Conservation (phyloP, 2,113 vertebrate genomes). For the Baryphthengus martii region DNA sequence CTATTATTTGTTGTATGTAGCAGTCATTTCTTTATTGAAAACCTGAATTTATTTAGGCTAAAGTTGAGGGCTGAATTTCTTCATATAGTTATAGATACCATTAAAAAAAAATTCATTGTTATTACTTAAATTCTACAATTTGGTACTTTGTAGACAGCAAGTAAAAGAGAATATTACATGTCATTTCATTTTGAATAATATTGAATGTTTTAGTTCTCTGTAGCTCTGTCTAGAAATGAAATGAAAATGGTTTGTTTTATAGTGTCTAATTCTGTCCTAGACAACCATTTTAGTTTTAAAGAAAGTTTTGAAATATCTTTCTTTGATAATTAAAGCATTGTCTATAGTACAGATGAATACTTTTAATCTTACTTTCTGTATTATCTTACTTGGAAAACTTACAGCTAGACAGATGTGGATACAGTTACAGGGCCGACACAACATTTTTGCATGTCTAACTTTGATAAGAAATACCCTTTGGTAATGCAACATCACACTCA, state of each 20-base stretch:
- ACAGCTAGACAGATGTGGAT: background rate
- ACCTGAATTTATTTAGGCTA: background rate
- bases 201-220: background rate
- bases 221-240: background rate
- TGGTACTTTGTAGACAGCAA: background rate
- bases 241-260: background rate
- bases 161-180: background rate
- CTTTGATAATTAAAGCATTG: background rate
- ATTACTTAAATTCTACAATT: conserved; percentile 8
- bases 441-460: background rate
- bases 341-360: background rate
- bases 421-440: background rate
- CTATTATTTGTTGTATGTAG: conserved; percentile 1
- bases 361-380: background rate
- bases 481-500: background rate
- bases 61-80: background rate
- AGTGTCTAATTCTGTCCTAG: background rate
- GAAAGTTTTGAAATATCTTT: background rate
- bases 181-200: conserved; percentile 12
- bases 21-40: background rate
- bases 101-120: background rate
- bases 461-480: background rate
- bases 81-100: background rate
- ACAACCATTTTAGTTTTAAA: background rate
- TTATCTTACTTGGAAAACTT: background rate